Base-by-base conservation (phyloP, 2,888 invertebrate species). In the Agrotis exclamationis region DNA sequence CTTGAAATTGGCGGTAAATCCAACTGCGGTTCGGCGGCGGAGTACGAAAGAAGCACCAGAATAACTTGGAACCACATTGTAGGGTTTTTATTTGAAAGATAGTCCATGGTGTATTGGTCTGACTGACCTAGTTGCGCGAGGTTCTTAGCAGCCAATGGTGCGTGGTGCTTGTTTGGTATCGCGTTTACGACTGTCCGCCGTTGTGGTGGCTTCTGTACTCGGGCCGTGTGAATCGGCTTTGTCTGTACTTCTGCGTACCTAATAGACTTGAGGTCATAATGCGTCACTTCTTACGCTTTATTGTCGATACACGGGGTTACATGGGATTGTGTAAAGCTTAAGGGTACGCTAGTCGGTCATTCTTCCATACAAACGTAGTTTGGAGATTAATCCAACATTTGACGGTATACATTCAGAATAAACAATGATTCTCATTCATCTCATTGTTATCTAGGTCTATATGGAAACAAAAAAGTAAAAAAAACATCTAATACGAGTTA, bases 1-100 rank as follows among this genome's bases (percentile, higher is more conserved):
- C 89, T 93, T 59, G 79, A 95, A 89, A 97, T 86, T 0, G 96
- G 97, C 3, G 97, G 97, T 58, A 97, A 86, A 85, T 97, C 97
- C 59, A 97, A 87, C 83, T 97, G 97, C 0, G 96, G 93, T 47
- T 90, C 87, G 1, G 90, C 89, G 63, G 80, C 77, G 67, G 88
- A 88, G 67, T 88, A 71, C 13, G 85, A 68, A 47, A 88, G 57
- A 28, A 90, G 70, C 72, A 93, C 85, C 74, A 94, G 74, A 75
- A 87, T 82, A 70, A 93, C 73, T 85, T 88, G 88, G 65, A 90
- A 86, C 89, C 91, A 91, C 81, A 89, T 90, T 81, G 84, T 88
- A 50, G 89, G 83, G 39, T 88, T 82, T 88, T 87, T 92, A 74
- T 85, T 87, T 69, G 86, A 83, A 57, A 87, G 89, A 86, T 92